These are phyloP conservation scores for Acropora tenuis DNA, from an alignment of 64 coral and sea anemone species.

Conservation along the genomic window DNA sequence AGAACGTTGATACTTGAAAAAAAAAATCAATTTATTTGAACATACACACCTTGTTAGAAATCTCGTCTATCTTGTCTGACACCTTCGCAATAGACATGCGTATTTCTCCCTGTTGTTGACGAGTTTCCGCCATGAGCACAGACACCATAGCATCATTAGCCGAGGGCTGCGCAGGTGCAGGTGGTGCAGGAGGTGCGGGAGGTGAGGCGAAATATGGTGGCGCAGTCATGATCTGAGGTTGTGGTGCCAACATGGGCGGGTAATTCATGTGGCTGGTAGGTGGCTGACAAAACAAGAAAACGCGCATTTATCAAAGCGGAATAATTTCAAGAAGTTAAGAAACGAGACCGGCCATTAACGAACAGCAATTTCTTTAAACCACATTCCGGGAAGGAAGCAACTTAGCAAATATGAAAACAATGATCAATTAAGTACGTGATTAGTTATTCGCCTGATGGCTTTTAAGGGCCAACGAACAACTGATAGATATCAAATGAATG, in stretches of 20 bases:
- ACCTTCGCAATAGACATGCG: slow-evolving; percentile 89
- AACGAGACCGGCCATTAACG: too few relatives aligned
- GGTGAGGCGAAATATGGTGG: slow-evolving; percentile 55
- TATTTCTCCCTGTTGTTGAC: slow-evolving; percentile 95
- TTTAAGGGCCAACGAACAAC: too few relatives aligned
- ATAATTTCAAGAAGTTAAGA: too few relatives aligned
- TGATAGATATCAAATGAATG: too few relatives aligned
- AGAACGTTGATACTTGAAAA: too few relatives aligned
- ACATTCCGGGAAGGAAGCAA: too few relatives aligned
- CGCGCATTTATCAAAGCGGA: too few relatives aligned
- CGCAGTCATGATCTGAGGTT: slow-evolving; percentile 65
- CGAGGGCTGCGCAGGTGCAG: slow-evolving; percentile 28
- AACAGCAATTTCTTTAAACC: too few relatives aligned
- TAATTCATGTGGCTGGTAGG: slow-evolving; percentile 62
- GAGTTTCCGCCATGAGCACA: slow-evolving; percentile 96
- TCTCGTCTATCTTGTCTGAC: slow-evolving; percentile 90
- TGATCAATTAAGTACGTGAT: too few relatives aligned
- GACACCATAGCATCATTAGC: slow-evolving; percentile 98
- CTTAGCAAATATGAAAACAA: too few relatives aligned
- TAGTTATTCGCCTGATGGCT: too few relatives aligned
- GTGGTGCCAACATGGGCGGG: slow-evolving; percentile 71
- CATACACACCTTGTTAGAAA: slow-evolving; percentile 83
- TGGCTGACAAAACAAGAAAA: slow-evolving; percentile 7
- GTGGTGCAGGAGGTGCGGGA: slow-evolving; percentile 52
- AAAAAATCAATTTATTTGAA: background rate